Base-by-base conservation (phyloP, 2,888 invertebrate genomes). In the Trilocha varians region DNA sequence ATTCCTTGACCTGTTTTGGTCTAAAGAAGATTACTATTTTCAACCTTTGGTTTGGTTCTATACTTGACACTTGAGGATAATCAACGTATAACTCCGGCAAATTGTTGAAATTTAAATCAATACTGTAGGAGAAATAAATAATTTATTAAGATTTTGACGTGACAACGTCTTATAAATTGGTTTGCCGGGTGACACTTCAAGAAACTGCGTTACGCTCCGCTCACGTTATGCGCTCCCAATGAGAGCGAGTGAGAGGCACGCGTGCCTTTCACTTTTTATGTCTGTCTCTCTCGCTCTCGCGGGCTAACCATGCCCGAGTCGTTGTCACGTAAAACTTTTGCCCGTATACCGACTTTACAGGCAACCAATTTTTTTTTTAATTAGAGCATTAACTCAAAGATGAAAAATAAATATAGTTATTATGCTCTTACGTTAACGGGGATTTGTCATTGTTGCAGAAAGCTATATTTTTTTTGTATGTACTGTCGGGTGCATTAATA, bases 11-110 rank as follows among this genome's bases (percentile, higher is more conserved):
- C 57, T 84, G 78, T 43, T 78, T 77, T 0, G 91, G 91, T 44
- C 86, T 85, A 51, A 91, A 91, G 55, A 65, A 78, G 40, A 91
- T 79, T 1, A 78, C 58, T 42, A 91, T 76, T 48, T 74, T 74
- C 25, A 78, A 51, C n/a, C 73, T 68, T 43, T 69, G 64, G 3
- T 74, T 73, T 0, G 87, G 72, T n/a, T 61, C 55, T 35, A 91
- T 65, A 13, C 62, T 63, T 11, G 59, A 57, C 14, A 74, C 70
- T 13, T 77, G 65, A 32, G 72, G 68, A 40, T 83, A 80, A 34
- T 87, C 74, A 2, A 88, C 68, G 32, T 77, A 83, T n/a, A 91
- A 57, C 55, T 88, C 84, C 1, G 87, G 80, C 18, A 73, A 54
- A 47, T 79, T 79, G 35, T 75, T 65, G 44, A 79, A 86, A 42